These are phyloP conservation scores for Leptinotarsa rubiginosa DNA, from an alignment of 2,888 invertebrate genomes.

Conservation along the genomic window DNA sequence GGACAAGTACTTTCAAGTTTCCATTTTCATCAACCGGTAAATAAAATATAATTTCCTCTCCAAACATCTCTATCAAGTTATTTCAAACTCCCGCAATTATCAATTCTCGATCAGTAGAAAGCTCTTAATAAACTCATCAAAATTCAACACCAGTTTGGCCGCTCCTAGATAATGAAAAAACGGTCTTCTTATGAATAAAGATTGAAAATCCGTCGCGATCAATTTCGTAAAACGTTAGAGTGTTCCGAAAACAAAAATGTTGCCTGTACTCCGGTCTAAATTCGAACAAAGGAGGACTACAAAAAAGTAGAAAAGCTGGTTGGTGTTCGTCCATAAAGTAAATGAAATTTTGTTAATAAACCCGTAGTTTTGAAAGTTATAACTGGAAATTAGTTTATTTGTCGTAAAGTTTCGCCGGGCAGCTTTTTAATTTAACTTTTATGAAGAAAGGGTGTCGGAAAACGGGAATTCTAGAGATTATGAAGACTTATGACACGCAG, in stretches of 20 bases:
- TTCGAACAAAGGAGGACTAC: conserved; percentile 4
- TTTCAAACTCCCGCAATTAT: too few relatives aligned
- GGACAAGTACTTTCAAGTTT: too few relatives aligned
- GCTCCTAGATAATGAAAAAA: neutral
- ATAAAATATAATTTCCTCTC: too few relatives aligned
- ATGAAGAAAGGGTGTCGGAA: conserved; percentile 19
- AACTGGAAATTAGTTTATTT: conserved; percentile 34
- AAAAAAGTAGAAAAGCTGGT: neutral
- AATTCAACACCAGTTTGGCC: neutral
- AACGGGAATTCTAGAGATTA: neutral
- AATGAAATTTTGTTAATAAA: conserved; percentile 13
- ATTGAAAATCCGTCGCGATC: conserved; percentile 11
- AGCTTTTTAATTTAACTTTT: conserved; percentile 38
- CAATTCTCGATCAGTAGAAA: neutral
- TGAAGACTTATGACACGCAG: neutral
- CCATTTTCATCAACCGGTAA: too few relatives aligned
- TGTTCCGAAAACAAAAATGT: conserved; percentile 3
- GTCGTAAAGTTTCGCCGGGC: conserved; percentile 28
- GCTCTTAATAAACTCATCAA: neutral
- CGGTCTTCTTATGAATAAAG: neutral
- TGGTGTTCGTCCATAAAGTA: conserved; percentile 7
- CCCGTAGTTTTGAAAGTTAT: conserved; percentile 15
- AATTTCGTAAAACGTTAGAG: conserved; percentile 5
- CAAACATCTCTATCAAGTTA: too few relatives aligned
- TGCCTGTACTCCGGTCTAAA: neutral